Base-by-base conservation (phyloP, 2,888 invertebrate genomes). In the Watsonalla binaria region DNA sequence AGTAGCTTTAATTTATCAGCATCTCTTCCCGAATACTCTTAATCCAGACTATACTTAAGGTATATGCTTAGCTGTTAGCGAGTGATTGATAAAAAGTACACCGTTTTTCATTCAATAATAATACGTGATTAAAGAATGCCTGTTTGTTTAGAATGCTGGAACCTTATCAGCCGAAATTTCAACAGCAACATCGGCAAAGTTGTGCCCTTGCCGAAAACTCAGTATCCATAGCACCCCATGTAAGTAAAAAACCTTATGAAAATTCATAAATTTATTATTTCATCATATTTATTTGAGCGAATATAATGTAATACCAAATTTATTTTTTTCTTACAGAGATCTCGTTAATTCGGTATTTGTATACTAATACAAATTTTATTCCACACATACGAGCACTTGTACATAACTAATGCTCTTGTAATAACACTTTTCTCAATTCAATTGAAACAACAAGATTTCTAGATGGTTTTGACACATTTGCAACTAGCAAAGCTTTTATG, bases 141-240 rank as follows among this genome's bases (percentile, higher is more conserved):
- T 35, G 24, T 37, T 14, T 49, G 5, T 37, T 5, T 75, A 94
- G 97, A 61, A 97, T 96, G 96, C 84, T 97, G 83, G 96, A 97
- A 79, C 97, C 97, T 0, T 97, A 97, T 82, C 96, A 97, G 76
- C 97, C 97, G 2, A 96, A 97, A 84, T 97, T 97, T 77, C 96
- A 96, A 74, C 96, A 96, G 70, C 95, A 95, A 66, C 96, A 96
- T 84, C 92, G 96, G 65, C 93, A 94, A 67, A 95, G 95, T 70
- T 96, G 95, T 77, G 95, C 93, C 0, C 86, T 95, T 60, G 93
- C 92, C 33, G 94, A 94, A 61, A 87, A 80, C 50, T 72, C 86
- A 0, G 86, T 88, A 0, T 63, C 80, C 0, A 76, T 91, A 5
- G 82, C 89, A 39, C 87, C 91, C 11, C 86, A 89, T 62, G 90